phyloP scores from a whole-genome alignment of 2,888 invertebrate species.

The Graphium colonna region DNA sequence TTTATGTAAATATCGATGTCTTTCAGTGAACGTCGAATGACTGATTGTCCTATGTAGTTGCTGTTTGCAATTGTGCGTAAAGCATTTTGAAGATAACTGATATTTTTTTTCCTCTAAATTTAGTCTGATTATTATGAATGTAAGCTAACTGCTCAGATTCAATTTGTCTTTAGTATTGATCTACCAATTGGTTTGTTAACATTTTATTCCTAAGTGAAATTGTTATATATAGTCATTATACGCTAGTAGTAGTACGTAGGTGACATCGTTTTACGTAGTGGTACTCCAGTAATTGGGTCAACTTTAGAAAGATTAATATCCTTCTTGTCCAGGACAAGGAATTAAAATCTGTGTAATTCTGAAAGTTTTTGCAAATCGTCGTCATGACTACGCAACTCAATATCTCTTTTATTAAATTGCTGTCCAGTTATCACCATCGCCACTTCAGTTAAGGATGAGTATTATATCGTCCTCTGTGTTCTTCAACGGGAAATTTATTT shows the following conservation, averaged over 20 bases:
- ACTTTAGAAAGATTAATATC: too few relatives aligned
- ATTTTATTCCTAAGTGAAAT: too few relatives aligned
- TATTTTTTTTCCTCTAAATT: too few relatives aligned
- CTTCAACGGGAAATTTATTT: not conserved
- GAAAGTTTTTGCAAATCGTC: not conserved
- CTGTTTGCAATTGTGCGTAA: too few relatives aligned
- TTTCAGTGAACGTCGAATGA: not conserved
- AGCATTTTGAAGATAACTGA: too few relatives aligned
- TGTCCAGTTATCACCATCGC: not conserved
- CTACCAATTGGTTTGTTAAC: not conserved
- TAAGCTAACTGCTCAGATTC: not conserved
- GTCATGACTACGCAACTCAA: not conserved
- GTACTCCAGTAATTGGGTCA: not conserved
- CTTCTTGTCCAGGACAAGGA: too few relatives aligned
- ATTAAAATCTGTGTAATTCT: too few relatives aligned
- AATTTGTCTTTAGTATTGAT: not conserved
- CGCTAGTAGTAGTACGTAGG: too few relatives aligned
- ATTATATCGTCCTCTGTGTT: not conserved
- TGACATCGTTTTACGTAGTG: not conserved
- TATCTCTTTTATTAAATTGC: conserved; percentile 2
- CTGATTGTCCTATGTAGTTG: too few relatives aligned
- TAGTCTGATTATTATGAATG: not conserved
- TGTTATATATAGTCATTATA: not conserved
- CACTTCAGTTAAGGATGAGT: not conserved
- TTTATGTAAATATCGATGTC: not conserved